Percentiles rank a stretch among this genome's conserved stretches.
These are phyloP conservation scores for Cnemophilus loriae DNA, from an alignment of 2,113 vertebrate species.

Conservation along the genomic window DNA sequence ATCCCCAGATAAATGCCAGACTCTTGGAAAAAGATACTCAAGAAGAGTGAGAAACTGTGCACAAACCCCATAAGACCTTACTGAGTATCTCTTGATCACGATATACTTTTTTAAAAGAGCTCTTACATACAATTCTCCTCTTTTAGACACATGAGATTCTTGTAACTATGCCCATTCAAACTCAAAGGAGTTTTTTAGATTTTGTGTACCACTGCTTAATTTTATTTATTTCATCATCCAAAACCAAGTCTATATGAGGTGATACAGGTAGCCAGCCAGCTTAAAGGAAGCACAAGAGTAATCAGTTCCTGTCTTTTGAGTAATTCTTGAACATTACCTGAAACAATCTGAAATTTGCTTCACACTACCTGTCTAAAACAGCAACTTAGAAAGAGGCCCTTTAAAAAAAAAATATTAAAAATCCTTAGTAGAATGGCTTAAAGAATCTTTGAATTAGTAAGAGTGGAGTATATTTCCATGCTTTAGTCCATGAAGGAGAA, in stretches of 20 bases:
- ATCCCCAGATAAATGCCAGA: not conserved
- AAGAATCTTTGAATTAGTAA: not conserved
- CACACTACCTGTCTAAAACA: not conserved
- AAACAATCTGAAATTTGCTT: not conserved
- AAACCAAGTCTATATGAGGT: not conserved
- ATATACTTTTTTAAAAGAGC: not conserved
- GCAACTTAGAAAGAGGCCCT: not conserved
- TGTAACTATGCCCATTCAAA: not conserved
- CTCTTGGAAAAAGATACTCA: not conserved
- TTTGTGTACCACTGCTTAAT: not conserved
- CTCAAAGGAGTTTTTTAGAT: not conserved
- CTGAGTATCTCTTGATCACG: not conserved
- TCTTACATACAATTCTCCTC: not conserved
- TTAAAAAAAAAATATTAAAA: not conserved
- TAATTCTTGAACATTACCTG: not conserved
- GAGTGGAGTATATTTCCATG: not conserved
- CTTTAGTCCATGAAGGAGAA: not conserved
- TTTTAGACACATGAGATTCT: not conserved
- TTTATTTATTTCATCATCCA: not conserved
- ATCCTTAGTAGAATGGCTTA: not conserved
- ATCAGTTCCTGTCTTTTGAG: not conserved
- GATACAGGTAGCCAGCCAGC: not conserved
- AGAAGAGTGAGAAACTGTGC: not conserved
- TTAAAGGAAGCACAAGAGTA: not conserved
- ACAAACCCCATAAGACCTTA: not conserved